A percentile compares a stretch with the other conserved stretches of the same genome.
Conservation (phyloP, 2,113 vertebrate species). For the Sceloporus undulatus region DNA sequence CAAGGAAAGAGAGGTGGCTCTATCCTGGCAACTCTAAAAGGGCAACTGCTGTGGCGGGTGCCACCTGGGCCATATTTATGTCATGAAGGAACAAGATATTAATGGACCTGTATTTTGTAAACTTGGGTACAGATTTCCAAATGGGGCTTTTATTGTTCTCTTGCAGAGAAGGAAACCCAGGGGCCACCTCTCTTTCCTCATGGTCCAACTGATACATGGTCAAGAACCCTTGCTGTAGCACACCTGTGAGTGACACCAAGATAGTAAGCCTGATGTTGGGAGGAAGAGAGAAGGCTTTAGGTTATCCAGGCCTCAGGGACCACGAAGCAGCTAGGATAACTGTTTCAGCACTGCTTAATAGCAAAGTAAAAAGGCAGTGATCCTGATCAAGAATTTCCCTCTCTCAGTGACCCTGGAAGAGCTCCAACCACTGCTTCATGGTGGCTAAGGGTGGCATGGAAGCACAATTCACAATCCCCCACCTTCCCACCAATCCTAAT, state of each 20-base stretch:
- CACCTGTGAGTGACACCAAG: no score
- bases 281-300: neutral
- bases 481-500: no score
- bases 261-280: no score
- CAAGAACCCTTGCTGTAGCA: neutral
- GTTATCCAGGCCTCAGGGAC: neutral
- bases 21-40: no score
- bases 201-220: neutral
- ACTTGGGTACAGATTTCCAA: neutral
- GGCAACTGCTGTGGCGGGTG: neutral
- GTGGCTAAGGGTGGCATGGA: neutral
- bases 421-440: neutral
- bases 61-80: neutral
- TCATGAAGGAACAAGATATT: neutral
- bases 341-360: neutral
- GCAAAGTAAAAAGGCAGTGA: no score
- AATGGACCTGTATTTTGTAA: neutral
- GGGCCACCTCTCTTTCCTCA: neutral
- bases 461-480: neutral
- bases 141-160: neutral
- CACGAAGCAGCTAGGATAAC: neutral
- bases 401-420: neutral
- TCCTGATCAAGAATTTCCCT: no score
- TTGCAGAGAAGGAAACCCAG: no score
- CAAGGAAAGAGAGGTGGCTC: neutral